A percentile compares a stretch with the other conserved stretches of the same genome.
Evolutionary conservation across 2,113 vertebrate genomes (phyloP).

Genomic region (Crotalus viridis): DNA sequence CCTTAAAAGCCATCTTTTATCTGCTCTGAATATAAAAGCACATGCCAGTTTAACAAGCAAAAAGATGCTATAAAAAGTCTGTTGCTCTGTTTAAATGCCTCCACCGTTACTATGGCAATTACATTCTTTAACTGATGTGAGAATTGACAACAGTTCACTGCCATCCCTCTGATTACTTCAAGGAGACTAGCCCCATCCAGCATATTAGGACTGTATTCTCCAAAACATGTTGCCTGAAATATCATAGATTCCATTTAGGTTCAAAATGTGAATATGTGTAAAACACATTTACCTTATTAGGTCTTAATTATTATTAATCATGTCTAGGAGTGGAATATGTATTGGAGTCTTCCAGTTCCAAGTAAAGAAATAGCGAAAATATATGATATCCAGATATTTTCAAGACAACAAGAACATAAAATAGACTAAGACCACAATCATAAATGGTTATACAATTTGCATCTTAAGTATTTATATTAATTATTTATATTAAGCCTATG

Average conservation of each 20-base stretch:
- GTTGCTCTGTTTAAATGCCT: constrained; percentile 69
- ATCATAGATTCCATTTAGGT: neutral
- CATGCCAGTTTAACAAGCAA: constrained; percentile 60
- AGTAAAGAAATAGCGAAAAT: neutral
- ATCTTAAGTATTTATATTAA: neutral
- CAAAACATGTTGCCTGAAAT: neutral
- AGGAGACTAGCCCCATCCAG: constrained; percentile 12
- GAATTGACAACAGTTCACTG: constrained; percentile 41
- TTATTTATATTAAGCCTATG: neutral
- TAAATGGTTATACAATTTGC: neutral
- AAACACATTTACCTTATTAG: neutral
- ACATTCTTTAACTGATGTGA: constrained; percentile 50
- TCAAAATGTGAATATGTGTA: neutral
- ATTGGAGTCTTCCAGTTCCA: neutral
- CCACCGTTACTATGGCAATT: constrained; percentile 67
- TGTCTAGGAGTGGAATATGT: neutral
- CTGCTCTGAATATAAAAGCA: constrained; percentile 65
- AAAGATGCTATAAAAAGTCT: constrained; percentile 67
- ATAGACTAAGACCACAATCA: neutral
- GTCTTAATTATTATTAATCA: neutral
- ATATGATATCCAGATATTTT: neutral
- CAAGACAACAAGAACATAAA: neutral
- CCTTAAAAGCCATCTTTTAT: constrained; percentile 25
- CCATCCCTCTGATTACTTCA: constrained; percentile 44
- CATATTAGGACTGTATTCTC: neutral